Evolutionary conservation across 2,888 invertebrate genomes (phyloP).

Genomic region (Ormyrus nitidulus): DNA sequence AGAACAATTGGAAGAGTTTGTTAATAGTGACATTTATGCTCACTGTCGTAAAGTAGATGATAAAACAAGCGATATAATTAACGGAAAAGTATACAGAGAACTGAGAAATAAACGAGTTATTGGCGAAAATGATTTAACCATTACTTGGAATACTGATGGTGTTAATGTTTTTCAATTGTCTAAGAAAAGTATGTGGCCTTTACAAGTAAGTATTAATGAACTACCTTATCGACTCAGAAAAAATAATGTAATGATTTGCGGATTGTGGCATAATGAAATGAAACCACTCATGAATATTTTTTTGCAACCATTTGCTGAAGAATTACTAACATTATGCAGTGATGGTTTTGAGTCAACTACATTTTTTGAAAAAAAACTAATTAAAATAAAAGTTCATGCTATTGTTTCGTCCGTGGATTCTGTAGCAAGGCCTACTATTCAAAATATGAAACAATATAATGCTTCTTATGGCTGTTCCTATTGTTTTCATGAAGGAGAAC

Average conservation of each 20-base stretch:
- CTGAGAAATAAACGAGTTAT: not conserved
- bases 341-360: not conserved
- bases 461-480: constrained; percentile 53
- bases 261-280: constrained; percentile 8
- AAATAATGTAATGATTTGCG: constrained; percentile 15
- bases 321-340: not conserved
- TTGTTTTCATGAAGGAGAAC: constrained; percentile 46
- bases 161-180: not conserved
- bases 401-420: constrained; percentile 48
- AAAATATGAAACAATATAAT: constrained; percentile 50
- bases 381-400: constrained; percentile 29
- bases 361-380: not conserved
- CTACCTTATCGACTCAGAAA: constrained; percentile 14
- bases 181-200: constrained; percentile 7
- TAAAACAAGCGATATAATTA: constrained; percentile 16
- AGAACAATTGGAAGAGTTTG: constrained; percentile 7
- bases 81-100: constrained; percentile 10
- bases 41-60: not conserved
- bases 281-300: constrained; percentile 5
- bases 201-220: constrained; percentile 32
- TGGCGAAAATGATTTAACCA: constrained; percentile 6
- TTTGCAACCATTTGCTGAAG: constrained; percentile 12
- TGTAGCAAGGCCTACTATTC: constrained; percentile 45
- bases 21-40: not conserved
- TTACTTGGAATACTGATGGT: constrained; percentile 16